Evolutionary conservation across 2,797 vertebrate species (phyloP).

Genomic region (Parauchenoglanis ngamensis): DNA sequence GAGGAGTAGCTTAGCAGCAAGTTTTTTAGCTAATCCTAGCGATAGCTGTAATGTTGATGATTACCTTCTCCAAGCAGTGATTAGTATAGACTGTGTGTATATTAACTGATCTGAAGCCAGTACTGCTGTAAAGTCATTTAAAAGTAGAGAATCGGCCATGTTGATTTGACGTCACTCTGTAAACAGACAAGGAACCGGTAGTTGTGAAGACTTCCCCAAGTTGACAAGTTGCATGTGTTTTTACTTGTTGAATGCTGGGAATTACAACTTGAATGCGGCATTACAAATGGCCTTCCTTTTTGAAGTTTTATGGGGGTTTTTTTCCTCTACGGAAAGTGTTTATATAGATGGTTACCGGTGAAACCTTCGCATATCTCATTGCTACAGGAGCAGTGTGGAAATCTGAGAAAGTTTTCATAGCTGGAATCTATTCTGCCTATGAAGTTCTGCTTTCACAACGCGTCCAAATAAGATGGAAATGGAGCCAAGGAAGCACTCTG

Average conservation of each 20-base stretch:
- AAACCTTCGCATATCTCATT: neutral
- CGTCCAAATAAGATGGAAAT: slow-evolving; percentile 30
- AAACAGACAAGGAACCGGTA: neutral
- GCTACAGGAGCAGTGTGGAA: neutral
- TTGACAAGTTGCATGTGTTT: too few species aligned
- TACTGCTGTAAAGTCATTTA: neutral
- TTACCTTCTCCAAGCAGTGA: neutral
- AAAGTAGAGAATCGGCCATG: neutral
- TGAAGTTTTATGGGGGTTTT: neutral
- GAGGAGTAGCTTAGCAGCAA: too few species aligned
- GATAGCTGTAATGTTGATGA: too few species aligned
- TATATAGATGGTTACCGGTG: neutral
- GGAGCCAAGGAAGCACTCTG: slow-evolving; percentile 21
- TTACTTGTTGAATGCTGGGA: neutral
- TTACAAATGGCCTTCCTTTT: too few species aligned
- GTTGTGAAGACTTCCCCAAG: neutral
- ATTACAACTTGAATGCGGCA: neutral
- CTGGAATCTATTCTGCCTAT: too few species aligned
- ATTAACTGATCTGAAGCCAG: neutral
- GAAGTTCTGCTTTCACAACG: neutral
- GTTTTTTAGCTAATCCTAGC: too few species aligned
- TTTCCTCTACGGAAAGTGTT: neutral
- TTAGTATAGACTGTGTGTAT: neutral
- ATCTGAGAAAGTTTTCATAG: neutral
- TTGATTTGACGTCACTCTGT: neutral